Conservation (phyloP, 2,888 invertebrate species). For the Drosophila robusta region DNA sequence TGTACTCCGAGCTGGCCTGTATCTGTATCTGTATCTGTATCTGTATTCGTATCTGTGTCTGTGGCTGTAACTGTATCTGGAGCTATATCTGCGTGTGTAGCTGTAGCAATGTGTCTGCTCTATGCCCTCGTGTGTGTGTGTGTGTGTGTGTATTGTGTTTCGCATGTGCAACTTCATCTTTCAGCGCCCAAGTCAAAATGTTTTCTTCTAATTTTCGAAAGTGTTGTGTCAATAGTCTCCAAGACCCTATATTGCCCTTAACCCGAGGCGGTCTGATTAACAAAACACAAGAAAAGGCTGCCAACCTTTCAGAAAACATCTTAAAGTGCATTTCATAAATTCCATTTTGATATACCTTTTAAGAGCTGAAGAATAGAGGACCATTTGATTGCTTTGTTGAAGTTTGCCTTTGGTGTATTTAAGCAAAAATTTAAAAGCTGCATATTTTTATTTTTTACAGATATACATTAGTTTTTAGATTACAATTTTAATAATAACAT, state of each 20-base stretch:
- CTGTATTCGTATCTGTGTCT: conserved; percentile 19
- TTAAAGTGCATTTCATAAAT: not conserved
- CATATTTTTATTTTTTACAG: too few species aligned
- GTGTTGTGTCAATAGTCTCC: conserved; percentile 78
- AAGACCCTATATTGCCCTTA: conserved; percentile 23
- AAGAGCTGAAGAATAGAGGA: too few species aligned
- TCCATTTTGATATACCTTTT: not conserved
- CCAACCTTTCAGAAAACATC: not conserved
- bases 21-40: conserved; percentile 26
- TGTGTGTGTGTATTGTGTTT: too few species aligned
- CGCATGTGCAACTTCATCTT: conserved; percentile 34
- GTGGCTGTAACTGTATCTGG: conserved; percentile 17
- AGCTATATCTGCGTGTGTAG: too few species aligned
- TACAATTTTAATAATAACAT: too few species aligned
- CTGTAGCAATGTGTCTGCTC: conserved; percentile 8
- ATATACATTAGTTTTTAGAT: too few species aligned
- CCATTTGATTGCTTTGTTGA: too few species aligned
- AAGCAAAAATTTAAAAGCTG: too few species aligned
- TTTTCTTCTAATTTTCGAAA: conserved; percentile 79
- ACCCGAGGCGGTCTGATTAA: conserved; percentile 14
- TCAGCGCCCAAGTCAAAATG: conserved; percentile 60
- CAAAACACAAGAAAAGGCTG: conserved; percentile 5
- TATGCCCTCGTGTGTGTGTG: not conserved
- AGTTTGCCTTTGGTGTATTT: too few species aligned
- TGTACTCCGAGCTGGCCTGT: conserved; percentile 10